Evolutionary conservation across 2,797 vertebrate genomes (phyloP).

Genomic region (Centroberyx gerrardi): DNA sequence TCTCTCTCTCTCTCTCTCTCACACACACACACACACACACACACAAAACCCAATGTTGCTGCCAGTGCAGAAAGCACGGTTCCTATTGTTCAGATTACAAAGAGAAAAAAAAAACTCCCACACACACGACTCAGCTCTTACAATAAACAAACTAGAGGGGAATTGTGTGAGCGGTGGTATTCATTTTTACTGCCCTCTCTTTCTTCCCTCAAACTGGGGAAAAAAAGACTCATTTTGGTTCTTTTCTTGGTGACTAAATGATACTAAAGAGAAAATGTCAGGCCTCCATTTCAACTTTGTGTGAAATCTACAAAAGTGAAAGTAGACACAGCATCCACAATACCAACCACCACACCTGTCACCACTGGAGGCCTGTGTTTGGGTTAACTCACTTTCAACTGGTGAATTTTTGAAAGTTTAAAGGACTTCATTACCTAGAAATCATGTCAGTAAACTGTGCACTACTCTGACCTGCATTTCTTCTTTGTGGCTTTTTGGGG

Average conservation of each 20-base stretch:
- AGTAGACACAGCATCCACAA: no score
- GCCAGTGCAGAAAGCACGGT: slow-evolving; percentile 49
- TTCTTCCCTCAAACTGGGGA: slow-evolving; percentile 8
- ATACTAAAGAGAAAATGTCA: background rate
- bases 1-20: slow-evolving; percentile 30
- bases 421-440: no score
- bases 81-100: slow-evolving; percentile 64
- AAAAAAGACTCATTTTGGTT: slow-evolving; percentile 4
- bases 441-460: no score
- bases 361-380: no score
- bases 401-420: no score
- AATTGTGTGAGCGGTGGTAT: slow-evolving; percentile 14
- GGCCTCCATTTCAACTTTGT: no score
- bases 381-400: no score
- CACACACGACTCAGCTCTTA: slow-evolving; percentile 32
- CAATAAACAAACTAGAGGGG: slow-evolving; percentile 48
- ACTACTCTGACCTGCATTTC: no score
- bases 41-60: slow-evolving; percentile 44
- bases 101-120: slow-evolving; percentile 36
- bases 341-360: no score
- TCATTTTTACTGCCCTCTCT: slow-evolving; percentile 16
- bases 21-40: slow-evolving; percentile 21
- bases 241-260: slow-evolving; percentile 12
- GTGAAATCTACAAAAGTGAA: no score
- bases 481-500: no score